Conservation (phyloP, 2,888 invertebrate genomes). For the Macrophya alboannulata region DNA sequence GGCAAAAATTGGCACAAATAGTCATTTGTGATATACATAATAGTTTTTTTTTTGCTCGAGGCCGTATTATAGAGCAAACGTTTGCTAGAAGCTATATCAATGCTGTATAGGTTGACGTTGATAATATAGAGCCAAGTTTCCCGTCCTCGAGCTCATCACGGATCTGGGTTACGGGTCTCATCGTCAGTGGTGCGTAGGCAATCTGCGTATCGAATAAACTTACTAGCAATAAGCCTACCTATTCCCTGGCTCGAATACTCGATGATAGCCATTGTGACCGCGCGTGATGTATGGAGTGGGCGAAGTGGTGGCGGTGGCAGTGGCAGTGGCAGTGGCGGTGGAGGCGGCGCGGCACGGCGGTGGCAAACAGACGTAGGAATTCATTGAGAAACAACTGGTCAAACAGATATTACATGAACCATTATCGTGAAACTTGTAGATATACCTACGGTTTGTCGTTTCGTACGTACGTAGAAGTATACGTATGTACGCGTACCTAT, state of each 20-base stretch:
- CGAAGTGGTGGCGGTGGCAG: neutral
- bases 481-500: too few species aligned
- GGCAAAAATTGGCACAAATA: neutral
- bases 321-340: neutral
- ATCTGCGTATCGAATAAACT: constrained; percentile 2
- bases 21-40: neutral
- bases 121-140: neutral
- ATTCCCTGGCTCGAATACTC: neutral
- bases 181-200: constrained; percentile 17
- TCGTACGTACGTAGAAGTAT: neutral
- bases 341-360: neutral
- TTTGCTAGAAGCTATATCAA: neutral
- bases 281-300: constrained; percentile 21
- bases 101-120: neutral
- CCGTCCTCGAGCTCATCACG: constrained; percentile 21
- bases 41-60: neutral
- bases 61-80: neutral
- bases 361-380: constrained; percentile 31
- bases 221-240: constrained; percentile 21
- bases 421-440: neutral
- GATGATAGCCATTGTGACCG: constrained; percentile 38
- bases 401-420: constrained; percentile 60
- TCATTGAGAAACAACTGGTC: constrained; percentile 65
- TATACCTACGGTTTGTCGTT: neutral
- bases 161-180: constrained; percentile 27